Conservation (phyloP, 1,140 invertebrate genomes). For the Galendromus occidentalis region DNA sequence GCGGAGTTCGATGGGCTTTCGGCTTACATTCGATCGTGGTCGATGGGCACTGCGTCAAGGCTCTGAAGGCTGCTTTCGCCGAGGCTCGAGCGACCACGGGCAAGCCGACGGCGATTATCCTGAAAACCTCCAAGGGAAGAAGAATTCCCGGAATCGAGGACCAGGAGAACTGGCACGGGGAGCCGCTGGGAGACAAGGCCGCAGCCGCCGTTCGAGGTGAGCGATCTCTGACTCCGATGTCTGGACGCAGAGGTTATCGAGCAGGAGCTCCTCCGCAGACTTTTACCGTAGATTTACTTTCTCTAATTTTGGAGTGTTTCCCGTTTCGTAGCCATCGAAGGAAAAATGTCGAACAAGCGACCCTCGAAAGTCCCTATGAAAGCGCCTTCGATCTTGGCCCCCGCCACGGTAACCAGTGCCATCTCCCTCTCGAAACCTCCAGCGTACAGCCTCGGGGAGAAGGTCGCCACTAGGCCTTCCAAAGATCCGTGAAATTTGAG, state of each 20-base stretch:
- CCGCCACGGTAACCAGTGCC: slow-evolving; percentile 46
- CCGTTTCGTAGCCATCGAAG: background rate
- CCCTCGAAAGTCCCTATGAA: slow-evolving; percentile 36
- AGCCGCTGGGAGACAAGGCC: slow-evolving; percentile 63
- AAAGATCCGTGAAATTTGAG: too few species aligned
- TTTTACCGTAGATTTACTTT: background rate
- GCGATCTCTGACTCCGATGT: background rate
- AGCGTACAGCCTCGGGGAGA: slow-evolving; percentile 46
- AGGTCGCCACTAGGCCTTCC: too few species aligned
- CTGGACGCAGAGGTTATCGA: too few species aligned
- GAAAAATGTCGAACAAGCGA: slow-evolving; percentile 11
- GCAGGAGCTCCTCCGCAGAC: background rate
- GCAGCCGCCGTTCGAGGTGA: slow-evolving; percentile 25
- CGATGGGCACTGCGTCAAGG: slow-evolving; percentile 86
- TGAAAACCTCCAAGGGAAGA: slow-evolving; percentile 89
- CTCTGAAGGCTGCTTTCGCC: slow-evolving; percentile 66
- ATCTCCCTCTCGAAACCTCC: slow-evolving; percentile 63
- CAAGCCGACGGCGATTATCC: slow-evolving; percentile 76
- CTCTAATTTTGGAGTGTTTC: background rate
- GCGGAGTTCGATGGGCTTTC: too few species aligned
- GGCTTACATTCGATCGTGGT: slow-evolving; percentile 74
- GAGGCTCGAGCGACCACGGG: slow-evolving; percentile 47
- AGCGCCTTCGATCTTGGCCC: slow-evolving; percentile 45
- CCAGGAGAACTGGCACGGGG: slow-evolving; percentile 89
- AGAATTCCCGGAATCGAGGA: slow-evolving; percentile 61